Conservation (phyloP, 2,797 vertebrate genomes). For the Gymnothorax reevesii region DNA sequence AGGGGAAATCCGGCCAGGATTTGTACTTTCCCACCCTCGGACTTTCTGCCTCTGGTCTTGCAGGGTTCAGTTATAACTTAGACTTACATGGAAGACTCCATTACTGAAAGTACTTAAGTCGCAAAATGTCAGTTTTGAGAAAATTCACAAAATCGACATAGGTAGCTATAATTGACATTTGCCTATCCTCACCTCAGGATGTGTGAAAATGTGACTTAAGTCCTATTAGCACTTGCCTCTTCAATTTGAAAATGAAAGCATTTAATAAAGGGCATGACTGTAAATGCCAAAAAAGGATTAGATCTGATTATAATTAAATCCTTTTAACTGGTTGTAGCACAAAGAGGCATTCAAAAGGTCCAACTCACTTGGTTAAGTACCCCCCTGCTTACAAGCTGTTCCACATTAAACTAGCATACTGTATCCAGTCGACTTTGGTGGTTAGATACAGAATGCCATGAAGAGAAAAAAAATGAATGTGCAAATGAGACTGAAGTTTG, state of each 20-base stretch:
- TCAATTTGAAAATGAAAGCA: slow-evolving; percentile 48
- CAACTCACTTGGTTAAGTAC: neutral
- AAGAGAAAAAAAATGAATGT: neutral
- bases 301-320: slow-evolving; percentile 58
- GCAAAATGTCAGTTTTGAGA: too few relatives aligned
- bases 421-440: slow-evolving; percentile 10
- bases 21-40: too few relatives aligned
- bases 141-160: too few relatives aligned
- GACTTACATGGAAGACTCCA: slow-evolving; percentile 25
- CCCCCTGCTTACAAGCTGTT: neutral
- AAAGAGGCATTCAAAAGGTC: slow-evolving; percentile 37
- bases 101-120: too few relatives aligned
- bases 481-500: neutral
- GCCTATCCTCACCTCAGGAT: too few relatives aligned
- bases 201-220: too few relatives aligned
- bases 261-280: slow-evolving; percentile 52
- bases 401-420: slow-evolving; percentile 34
- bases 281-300: slow-evolving; percentile 53
- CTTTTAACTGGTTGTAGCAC: slow-evolving; percentile 49
- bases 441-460: neutral
- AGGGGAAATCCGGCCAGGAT: too few relatives aligned
- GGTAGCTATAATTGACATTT: too few relatives aligned
- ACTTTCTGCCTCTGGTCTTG: too few relatives aligned
- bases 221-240: too few relatives aligned
- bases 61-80: slow-evolving; percentile 29